These are phyloP conservation scores for Scaptomyza pallida DNA, from an alignment of 1,140 invertebrate genomes.

Conservation along the genomic window DNA sequence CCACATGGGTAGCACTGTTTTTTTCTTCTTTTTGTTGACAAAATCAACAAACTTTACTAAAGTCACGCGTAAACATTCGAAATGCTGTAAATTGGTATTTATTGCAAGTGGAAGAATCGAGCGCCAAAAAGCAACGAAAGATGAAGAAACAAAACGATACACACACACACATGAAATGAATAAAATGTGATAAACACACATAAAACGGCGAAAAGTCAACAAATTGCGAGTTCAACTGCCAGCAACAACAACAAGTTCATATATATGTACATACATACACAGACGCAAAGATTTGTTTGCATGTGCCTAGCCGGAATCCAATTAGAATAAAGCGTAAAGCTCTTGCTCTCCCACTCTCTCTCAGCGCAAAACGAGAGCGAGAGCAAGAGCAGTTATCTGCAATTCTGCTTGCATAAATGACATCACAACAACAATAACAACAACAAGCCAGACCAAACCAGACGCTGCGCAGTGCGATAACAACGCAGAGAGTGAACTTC, in stretches of 20 bases:
- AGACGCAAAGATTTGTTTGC: slow-evolving; percentile 26
- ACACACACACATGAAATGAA: slow-evolving; percentile 42
- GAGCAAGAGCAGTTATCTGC: slow-evolving; percentile 27
- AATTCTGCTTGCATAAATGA: slow-evolving; percentile 37
- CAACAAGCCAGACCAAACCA: slow-evolving; percentile 7
- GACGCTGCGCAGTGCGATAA: slow-evolving; percentile 41
- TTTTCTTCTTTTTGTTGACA: slow-evolving; percentile 4
- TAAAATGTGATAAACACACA: slow-evolving; percentile 63
- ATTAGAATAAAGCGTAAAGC: slow-evolving; percentile 63
- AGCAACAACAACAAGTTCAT: slow-evolving; percentile 18
- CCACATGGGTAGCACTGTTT: slow-evolving; percentile 4
- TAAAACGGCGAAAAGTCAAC: slow-evolving; percentile 68
- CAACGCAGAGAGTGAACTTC: slow-evolving; percentile 33
- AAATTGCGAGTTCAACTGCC: slow-evolving; percentile 70
- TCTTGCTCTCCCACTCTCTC: too few relatives aligned
- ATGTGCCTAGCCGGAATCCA: slow-evolving; percentile 56
- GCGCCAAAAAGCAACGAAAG: slow-evolving; percentile 9
- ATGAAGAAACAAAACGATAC: slow-evolving; percentile 34
- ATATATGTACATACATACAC: neutral
- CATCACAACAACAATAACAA: slow-evolving; percentile 47
- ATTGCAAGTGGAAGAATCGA: slow-evolving; percentile 54
- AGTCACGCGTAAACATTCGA: slow-evolving; percentile 71
- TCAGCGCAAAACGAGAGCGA: slow-evolving; percentile 10
- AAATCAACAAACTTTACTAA: slow-evolving; percentile 52
- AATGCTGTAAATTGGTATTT: slow-evolving; percentile 77